These are phyloP conservation scores for Myiozetetes cayanensis DNA, from an alignment of 2,113 vertebrate species.

Conservation along the genomic window DNA sequence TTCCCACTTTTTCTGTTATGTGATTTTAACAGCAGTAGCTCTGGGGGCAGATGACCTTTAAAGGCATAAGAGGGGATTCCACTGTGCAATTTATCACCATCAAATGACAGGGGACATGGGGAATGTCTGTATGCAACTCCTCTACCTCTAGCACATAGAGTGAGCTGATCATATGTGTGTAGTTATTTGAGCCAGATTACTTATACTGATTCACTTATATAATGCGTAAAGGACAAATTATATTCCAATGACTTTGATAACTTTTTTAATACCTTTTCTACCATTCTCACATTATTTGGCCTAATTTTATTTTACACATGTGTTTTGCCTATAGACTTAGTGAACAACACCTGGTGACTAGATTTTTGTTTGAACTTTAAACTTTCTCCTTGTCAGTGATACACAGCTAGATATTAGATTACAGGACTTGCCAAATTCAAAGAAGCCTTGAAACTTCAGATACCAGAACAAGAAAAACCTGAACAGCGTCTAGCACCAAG, in stretches of 20 bases:
- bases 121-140: not conserved
- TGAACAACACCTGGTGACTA: not conserved
- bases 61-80: not conserved
- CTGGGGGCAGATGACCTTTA: not conserved
- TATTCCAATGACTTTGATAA: not conserved
- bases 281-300: not conserved
- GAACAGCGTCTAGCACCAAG: not conserved
- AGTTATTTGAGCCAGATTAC: not conserved
- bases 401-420: not conserved
- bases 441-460: not conserved
- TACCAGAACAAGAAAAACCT: not conserved
- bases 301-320: not conserved
- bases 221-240: not conserved
- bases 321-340: not conserved
- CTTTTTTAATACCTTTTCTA: not conserved
- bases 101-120: not conserved
- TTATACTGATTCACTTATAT: not conserved
- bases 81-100: not conserved
- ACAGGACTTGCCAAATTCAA: not conserved
- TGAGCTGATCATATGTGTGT: accelerated
- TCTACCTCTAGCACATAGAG: not conserved
- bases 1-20: not conserved
- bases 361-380: not conserved
- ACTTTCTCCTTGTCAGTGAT: not conserved
- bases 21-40: not conserved